phyloP scores from a whole-genome alignment of 2,797 vertebrate genomes.

The Eurystomus glaucurus region DNA sequence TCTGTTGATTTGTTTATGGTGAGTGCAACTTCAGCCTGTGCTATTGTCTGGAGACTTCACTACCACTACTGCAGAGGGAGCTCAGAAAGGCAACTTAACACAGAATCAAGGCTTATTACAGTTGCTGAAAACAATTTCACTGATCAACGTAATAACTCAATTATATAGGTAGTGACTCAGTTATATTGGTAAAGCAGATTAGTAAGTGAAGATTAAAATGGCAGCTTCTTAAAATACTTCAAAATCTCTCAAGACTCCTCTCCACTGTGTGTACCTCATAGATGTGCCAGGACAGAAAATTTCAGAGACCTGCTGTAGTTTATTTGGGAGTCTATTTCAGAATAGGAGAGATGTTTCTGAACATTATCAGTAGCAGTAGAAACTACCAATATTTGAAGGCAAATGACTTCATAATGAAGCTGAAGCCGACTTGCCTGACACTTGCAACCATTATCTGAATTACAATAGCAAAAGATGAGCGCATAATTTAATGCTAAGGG shows the following conservation, averaged over 20 bases:
- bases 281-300: not conserved
- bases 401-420: not conserved
- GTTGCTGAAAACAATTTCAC: not conserved
- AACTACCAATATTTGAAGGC: not conserved
- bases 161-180: not conserved
- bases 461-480: not conserved
- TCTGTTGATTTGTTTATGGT: not conserved
- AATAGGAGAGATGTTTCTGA: not conserved
- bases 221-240: not conserved
- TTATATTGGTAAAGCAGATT: not conserved
- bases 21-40: not conserved
- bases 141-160: not conserved
- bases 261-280: not conserved
- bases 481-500: not conserved
- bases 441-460: not conserved
- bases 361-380: not conserved
- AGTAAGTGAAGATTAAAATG: not conserved
- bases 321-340: not conserved
- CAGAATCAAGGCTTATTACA: not conserved
- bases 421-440: not conserved
- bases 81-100: not conserved
- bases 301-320: not conserved
- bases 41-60: not conserved
- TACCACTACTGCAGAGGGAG: not conserved
- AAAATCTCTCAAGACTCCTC: not conserved